Base-by-base conservation (phyloP, 2,113 vertebrate genomes). In the Podocnemis expansa region DNA sequence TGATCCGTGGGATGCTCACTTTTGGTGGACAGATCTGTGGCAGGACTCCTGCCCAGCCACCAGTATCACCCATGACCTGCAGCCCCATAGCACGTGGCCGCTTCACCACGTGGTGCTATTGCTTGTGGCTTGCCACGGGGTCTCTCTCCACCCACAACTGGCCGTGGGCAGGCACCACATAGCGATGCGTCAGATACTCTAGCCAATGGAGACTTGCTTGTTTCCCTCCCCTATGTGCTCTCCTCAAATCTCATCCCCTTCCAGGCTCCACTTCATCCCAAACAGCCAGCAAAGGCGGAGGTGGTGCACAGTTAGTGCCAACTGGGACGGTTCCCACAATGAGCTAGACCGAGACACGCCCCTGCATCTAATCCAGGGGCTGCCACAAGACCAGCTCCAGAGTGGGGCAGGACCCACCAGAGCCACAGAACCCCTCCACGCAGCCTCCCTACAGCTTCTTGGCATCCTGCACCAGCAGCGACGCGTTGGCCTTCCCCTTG, bases 251-350 rank as follows among this genome's bases (percentile, higher is more conserved):
- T 70, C 60, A 60, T 16, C 17, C 31, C 31, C 34, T 16, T n/a
- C 16, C 60, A 8, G 31, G 60, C 60, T 16, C 60, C 34, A 1
- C 34, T 52, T 52, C 51, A 14, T 16, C 51, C 51, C 14, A 52
- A 13, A 17, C 51, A 14, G 14, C 63, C 63, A 38, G n/a, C 19
- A 10, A 38, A n/a, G 34, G 93, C 86, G 86, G n/a, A n/a, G n/a
- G n/a, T n/a, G n/a, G n/a, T n/a, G n/a, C n/a, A n/a, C 3, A 34
- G 2, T 96, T 87, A 95, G 92, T 96, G 94, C 96, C 93, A 96
- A n/a, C 16, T 17, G n/a, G n/a, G 63, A 19, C 10, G 34, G 51
- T 16, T 52, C 51, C 51, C 51, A 14, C 51, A 52, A 51, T 34
- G 8, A n/a, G 34, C 34, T 38, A n/a, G 34, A 38, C 63, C 8